Evolutionary conservation across 2,888 invertebrate genomes (phyloP), one percentile per base, ranked within the genome.

Genomic region (Sphinx pinastri): DNA sequence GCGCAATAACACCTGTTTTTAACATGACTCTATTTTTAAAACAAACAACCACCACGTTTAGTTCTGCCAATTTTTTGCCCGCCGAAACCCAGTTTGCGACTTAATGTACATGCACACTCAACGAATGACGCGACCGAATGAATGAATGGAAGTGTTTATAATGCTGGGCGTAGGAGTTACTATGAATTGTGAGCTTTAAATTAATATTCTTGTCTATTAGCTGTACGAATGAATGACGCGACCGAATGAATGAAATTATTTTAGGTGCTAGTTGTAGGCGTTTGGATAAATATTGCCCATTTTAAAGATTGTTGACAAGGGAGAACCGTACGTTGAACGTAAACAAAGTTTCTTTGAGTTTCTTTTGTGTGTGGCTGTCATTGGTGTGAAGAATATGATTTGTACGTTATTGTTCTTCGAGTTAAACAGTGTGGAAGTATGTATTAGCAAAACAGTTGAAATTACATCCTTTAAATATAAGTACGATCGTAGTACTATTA

Each of bases 1-100:
- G 80, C 81, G 77, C 79, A 66, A 68, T 78, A 83, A 76, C 90
- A 88, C 84, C 87, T 89, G 90, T 88, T 91, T 91, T 88, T 82
- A 82, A 85, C 38, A 74, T 77, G 75, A 71, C 73, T 78, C 80
- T 91, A 89, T 89, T 88, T 88, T 79, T 76, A 77, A 79, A 74
- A 75, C 76, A 75, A 77, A 78, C 74, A 69, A 75, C 52, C 52
- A 72, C 73, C 71, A 71, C 71, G 76, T 73, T 75, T 75, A 78
- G 76, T 84, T 82, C 78, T 80, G 84, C 83, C 84, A 84, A 84
- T 82, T 84, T 83, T 80, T 67, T 67, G 78, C 82, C 79, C 81
- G 80, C 19, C 8, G 3, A 81, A 80, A 77, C 45, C 8, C 38
- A 38, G 38, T 63, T 19, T 49, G 1, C 13, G 49, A 78, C 16